phyloP scores from a whole-genome alignment of 2,888 invertebrate genomes.

The Drosophila meridionalis region DNA sequence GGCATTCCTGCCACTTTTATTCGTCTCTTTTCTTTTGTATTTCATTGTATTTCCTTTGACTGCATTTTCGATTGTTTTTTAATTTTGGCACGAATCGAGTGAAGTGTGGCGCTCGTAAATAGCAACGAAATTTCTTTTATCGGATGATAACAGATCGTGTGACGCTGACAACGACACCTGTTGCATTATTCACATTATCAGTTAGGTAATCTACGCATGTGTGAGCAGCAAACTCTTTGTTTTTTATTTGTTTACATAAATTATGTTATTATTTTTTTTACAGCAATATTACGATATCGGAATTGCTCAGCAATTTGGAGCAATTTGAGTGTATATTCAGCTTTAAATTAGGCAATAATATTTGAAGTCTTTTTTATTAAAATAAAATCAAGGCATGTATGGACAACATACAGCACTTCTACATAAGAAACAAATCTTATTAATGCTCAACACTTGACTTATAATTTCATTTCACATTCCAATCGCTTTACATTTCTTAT shows the following conservation, averaged over 20 bases:
- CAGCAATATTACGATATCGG: background rate
- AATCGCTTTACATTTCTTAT: background rate
- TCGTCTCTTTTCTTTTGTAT: conserved; percentile 1
- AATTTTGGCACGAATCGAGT: conserved; percentile 64
- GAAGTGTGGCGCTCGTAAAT: conserved; percentile 60
- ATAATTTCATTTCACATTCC: conserved; percentile 23
- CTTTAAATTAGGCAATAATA: background rate
- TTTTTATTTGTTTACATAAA: conserved; percentile 8
- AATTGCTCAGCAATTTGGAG: background rate
- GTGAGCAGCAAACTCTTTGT: conserved; percentile 26
- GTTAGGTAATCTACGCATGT: conserved; percentile 59
- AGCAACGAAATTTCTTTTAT: conserved; percentile 63
- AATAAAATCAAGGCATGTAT: background rate
- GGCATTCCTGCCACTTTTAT: background rate
- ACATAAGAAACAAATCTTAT: background rate
- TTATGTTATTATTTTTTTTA: background rate
- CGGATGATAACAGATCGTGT: conserved; percentile 62
- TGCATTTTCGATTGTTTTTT: conserved; percentile 13
- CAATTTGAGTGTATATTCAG: background rate
- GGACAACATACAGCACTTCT: background rate
- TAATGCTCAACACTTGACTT: background rate
- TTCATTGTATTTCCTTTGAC: conserved; percentile 8
- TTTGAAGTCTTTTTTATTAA: background rate
- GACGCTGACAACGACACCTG: conserved; percentile 54
- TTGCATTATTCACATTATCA: conserved; percentile 66